Conservation (phyloP, 2,113 vertebrate species). For the Podilymbus podiceps region DNA sequence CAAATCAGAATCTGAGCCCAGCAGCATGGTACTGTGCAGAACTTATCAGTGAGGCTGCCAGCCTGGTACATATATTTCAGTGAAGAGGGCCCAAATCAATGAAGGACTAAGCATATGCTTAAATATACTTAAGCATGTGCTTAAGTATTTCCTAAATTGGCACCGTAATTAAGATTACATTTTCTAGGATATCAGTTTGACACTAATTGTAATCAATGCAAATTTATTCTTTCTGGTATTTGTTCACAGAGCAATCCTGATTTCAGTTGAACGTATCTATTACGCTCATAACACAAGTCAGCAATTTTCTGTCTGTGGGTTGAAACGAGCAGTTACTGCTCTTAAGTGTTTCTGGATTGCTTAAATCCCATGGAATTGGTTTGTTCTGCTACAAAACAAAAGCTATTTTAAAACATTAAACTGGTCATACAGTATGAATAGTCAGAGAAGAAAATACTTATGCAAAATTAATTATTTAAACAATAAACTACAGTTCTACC, state of each 20-base stretch:
- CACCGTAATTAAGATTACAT: background rate
- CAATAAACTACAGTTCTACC: background rate
- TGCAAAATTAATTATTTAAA: background rate
- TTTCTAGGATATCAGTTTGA: constrained; percentile 26
- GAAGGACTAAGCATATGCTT: constrained; percentile 10
- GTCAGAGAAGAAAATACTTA: background rate
- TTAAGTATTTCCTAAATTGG: constrained; percentile 9
- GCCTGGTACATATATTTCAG: background rate
- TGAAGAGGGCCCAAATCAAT: background rate
- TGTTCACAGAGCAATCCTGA: constrained; percentile 4
- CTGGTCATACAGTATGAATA: background rate
- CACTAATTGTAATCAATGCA: constrained; percentile 59
- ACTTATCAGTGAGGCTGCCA: background rate
- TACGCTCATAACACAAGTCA: background rate
- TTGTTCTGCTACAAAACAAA: background rate
- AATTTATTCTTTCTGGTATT: constrained; percentile 45
- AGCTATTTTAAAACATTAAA: background rate
- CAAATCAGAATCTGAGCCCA: background rate
- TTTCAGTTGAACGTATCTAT: background rate
- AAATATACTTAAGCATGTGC: constrained; percentile 15
- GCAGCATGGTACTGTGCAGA: background rate
- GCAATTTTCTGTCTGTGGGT: background rate
- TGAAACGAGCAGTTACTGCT: background rate
- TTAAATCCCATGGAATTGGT: background rate
- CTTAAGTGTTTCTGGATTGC: background rate